phyloP scores from a whole-genome alignment of 2,797 vertebrate species.

The Myotis findleyi region DNA sequence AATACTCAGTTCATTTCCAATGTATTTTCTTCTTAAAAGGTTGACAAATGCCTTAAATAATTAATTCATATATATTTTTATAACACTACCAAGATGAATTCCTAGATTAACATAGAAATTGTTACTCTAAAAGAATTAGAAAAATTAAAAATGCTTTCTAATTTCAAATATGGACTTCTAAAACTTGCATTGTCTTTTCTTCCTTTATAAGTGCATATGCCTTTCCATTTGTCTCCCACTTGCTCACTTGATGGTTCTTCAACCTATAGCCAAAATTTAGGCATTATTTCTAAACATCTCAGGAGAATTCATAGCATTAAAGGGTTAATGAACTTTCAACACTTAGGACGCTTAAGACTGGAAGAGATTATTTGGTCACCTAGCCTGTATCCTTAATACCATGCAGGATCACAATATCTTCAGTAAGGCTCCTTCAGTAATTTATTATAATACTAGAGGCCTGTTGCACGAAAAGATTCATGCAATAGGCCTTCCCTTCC shows the following conservation, averaged over 20 bases:
- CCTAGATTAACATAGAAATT: not conserved
- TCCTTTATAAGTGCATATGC: slow-evolving; percentile 6
- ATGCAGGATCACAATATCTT: not conserved
- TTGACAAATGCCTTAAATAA: slow-evolving; percentile 35
- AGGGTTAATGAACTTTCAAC: not conserved
- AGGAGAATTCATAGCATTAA: not conserved
- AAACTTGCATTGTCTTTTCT: slow-evolving; percentile 18
- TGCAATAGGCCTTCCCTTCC: no score
- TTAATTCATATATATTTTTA: not conserved
- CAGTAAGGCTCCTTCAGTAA: not conserved
- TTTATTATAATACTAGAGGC: not conserved
- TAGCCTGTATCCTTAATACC: slow-evolving; percentile 44
- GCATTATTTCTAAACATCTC: slow-evolving; percentile 45
- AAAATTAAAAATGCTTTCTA: slow-evolving; percentile 42
- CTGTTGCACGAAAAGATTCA: no score
- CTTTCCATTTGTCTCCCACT: slow-evolving; percentile 24
- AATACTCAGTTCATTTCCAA: slow-evolving; percentile 50
- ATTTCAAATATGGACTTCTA: slow-evolving; percentile 60
- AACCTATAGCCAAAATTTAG: slow-evolving; percentile 36
- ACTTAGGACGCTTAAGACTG: slow-evolving; percentile 49
- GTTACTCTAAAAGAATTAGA: no score
- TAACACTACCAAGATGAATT: slow-evolving; percentile 41
- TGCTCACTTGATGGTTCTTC: slow-evolving; percentile 41
- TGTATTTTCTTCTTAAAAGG: not conserved
- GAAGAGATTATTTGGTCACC: slow-evolving; percentile 54